Conservation (phyloP, 1,140 invertebrate genomes). For the Megathymus violae region DNA sequence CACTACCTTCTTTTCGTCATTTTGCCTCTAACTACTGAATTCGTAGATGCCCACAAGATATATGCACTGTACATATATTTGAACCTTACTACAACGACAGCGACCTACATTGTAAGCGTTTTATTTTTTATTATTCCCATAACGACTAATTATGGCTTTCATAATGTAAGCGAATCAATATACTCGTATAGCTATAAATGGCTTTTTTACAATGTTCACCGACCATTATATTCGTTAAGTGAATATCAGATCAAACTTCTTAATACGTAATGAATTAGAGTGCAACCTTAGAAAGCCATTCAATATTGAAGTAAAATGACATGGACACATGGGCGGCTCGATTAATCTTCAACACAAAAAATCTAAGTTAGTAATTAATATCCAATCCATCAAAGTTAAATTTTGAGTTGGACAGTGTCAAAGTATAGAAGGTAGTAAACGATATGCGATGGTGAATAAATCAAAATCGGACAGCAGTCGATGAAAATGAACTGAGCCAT, state of each 20-base stretch:
- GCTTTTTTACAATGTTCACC: not conserved
- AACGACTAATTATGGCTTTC: conserved; percentile 1
- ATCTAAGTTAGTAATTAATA: conserved; percentile 30
- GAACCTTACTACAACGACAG: conserved; percentile 46
- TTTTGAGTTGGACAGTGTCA: conserved; percentile 19
- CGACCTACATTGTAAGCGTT: conserved; percentile 54
- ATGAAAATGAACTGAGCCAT: conserved; percentile 19
- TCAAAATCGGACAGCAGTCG: conserved; percentile 17
- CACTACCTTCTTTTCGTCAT: conserved; percentile 63
- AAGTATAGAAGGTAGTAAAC: conserved; percentile 18
- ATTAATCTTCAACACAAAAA: conserved; percentile 28
- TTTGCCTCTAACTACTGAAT: conserved; percentile 61
- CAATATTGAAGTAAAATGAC: conserved; percentile 19
- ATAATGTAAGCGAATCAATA: not conserved
- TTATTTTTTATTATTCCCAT: conserved; percentile 35
- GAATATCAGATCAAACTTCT: not conserved
- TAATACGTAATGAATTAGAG: conserved; percentile 8
- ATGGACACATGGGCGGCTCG: conserved; percentile 19
- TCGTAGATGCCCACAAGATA: conserved; percentile 55
- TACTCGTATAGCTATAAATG: not conserved
- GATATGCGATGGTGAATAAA: conserved; percentile 30
- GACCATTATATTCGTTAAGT: not conserved
- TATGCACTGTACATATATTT: conserved; percentile 59
- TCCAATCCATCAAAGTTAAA: conserved; percentile 24
- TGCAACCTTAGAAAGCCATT: conserved; percentile 5